Conservation (phyloP, 2,113 vertebrate species). For the Tychaedon coryphoeus region DNA sequence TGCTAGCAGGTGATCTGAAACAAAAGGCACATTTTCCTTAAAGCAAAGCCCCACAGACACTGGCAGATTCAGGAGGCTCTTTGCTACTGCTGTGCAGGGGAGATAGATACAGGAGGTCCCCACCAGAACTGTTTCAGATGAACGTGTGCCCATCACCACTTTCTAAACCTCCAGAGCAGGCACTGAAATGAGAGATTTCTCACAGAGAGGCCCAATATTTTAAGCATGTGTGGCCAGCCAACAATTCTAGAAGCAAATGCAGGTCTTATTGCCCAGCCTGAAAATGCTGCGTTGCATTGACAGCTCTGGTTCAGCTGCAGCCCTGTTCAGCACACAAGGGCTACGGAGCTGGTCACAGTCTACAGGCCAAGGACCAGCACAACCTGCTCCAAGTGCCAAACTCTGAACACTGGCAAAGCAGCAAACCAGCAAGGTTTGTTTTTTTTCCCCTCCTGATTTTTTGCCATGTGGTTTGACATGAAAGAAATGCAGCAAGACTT, state of each 20-base stretch:
- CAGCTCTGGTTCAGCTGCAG: not conserved
- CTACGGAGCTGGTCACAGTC: not conserved
- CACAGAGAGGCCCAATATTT: not conserved
- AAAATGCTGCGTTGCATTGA: not conserved
- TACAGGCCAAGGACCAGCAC: not conserved
- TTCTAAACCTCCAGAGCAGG: not conserved
- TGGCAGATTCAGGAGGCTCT: not conserved
- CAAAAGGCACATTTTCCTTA: not conserved
- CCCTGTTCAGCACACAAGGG: not conserved
- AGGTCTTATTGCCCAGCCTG: not conserved
- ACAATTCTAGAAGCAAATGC: not conserved
- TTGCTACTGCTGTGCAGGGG: not conserved
- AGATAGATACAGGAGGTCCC: accelerated
- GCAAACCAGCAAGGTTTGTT: not conserved
- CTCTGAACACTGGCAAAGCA: not conserved
- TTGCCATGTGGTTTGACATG: not conserved
- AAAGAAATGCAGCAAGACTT: not conserved
- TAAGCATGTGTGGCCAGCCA: not conserved
- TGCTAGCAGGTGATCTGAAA: conserved; percentile 89
- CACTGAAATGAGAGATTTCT: not conserved
- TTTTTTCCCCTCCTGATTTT: accelerated
- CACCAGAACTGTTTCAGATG: not conserved
- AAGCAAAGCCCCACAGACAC: not conserved
- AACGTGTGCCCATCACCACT: accelerated
- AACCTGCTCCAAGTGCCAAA: not conserved